Evolutionary conservation across 2,797 vertebrate species (phyloP), one percentile per base, ranked within the genome.

Genomic region (Perodicticus potto): DNA sequence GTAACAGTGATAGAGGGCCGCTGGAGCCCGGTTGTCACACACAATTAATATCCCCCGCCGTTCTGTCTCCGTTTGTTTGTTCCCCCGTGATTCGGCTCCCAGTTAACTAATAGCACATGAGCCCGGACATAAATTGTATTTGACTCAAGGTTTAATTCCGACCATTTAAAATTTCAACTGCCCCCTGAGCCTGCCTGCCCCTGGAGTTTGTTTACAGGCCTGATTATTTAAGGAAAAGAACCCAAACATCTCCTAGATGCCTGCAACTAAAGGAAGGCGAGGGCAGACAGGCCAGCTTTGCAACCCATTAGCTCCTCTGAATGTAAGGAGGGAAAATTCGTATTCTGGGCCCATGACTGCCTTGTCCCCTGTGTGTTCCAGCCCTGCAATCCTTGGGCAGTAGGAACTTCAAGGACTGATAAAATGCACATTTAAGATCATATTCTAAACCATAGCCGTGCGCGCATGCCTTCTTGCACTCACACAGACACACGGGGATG

Each of bases 81-180:
- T 98, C 97, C 98, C 98, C 95, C 2, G 55, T 3, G 98, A 98
- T 98, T 98, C 63, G 19, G 86, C 95, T 97, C 98, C 96, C 82
- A 98, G 98, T 99, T 99, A 99, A 99, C 99, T 99, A 99, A 99
- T 97, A 98, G 98, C 98, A 98, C 97, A 97, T 97, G 97, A 97
- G 98, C 98, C 98, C 93, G 97, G 98, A 99, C 98, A 98, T 99
- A 98, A 99, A 99, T 99, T 97, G 98, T 93, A 98, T 99, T 98
- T 99, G 99, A 99, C 98, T 93, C 89, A 89, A 98, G 98, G 98
- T 98, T 99, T 99, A 98, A 99, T 99, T 98, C 98, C 57, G 34
- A 98, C 96, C 96, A 98, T 99, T 99, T 98, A 98, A 98, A 98
- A 98, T 97, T 98, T 98, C 95, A 95, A 94, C 96, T 98, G 96